A percentile compares a stretch with the other conserved stretches of the same genome.
phyloP scores from a whole-genome alignment of 1,140 invertebrate genomes.

The Bombus waltoni region DNA sequence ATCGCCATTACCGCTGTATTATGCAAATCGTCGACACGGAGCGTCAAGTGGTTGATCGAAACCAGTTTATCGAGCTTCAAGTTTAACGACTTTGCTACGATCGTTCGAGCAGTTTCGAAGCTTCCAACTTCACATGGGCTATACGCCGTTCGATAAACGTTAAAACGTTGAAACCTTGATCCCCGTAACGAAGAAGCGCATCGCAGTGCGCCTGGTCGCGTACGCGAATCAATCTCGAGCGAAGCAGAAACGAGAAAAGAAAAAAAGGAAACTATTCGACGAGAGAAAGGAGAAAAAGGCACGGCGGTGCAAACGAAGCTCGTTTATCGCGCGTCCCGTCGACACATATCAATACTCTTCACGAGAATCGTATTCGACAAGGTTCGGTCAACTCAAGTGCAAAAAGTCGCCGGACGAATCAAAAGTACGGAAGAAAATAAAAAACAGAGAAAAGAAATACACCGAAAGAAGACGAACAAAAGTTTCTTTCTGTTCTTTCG shows the following conservation, averaged over 20 bases:
- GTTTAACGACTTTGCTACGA: slow-evolving; percentile 24
- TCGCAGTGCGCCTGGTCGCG: too few species aligned
- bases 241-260: neutral
- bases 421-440: neutral
- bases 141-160: neutral
- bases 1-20: slow-evolving; percentile 48
- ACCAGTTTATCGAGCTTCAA: slow-evolving; percentile 42
- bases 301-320: neutral
- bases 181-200: neutral
- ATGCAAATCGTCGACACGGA: slow-evolving; percentile 43
- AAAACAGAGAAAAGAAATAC: neutral
- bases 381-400: neutral
- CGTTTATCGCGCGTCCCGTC: slow-evolving; percentile 4
- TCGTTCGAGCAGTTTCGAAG: neutral
- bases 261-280: neutral
- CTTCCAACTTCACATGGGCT: neutral
- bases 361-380: slow-evolving; percentile 40
- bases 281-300: neutral
- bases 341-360: neutral
- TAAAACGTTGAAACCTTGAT: slow-evolving; percentile 8
- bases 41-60: slow-evolving; percentile 45
- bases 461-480: neutral
- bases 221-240: neutral
- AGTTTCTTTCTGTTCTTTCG: neutral
- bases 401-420: neutral